Base-by-base conservation (phyloP, 2,888 invertebrate species). In the Cheiracanthium punctorium region DNA sequence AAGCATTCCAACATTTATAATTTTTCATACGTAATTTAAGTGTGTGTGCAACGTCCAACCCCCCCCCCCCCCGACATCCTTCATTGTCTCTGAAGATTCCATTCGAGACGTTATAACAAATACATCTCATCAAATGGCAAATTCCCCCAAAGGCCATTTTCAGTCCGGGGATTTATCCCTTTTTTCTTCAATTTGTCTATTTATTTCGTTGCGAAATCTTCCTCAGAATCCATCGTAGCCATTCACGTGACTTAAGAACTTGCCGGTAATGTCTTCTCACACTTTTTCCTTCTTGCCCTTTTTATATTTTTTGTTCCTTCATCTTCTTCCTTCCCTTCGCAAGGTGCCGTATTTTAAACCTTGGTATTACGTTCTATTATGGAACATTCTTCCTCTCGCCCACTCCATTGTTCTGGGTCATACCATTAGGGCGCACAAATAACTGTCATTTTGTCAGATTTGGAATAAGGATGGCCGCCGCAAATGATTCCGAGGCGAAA, bases 341-440 rank as follows among this genome's bases (percentile, higher is more conserved):
- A 17, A 58, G 58, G 58, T 58, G 24, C 58, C 58, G 58, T 58
- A 58, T 58, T 58, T 58, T 58, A 33, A 77, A 58, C 67, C 52
- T 43, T 77, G 70, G 69, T 32, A 77, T 77, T 69, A 77, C 28
- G 77, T 70, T 77, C 77, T 70, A 77, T 77, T 77, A 77, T 14
- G 28, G 48, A 69, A 77, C 73, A 73, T 48, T 58, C 43, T 12
- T 14, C 20, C 41, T 20, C 10, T 65, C 80, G 67, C 73, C 80
- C 65, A 33, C 29, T 24, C 80, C 17, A 80, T 80, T 80, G 80
- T 80, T 80, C 72, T 72, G 80, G 73, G 73, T 67, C 80, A 73
- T 65, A 80, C 43, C 80, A 65, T 80, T 80, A 80, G 67, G 65
- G 33, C 28, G 20, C 29, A 32, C 43, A 72, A 80, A 80, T 80